Percentiles rank a stretch among this genome's conserved stretches.
These are phyloP conservation scores for Polietes domitor DNA, from an alignment of 2,888 invertebrate species.

Conservation along the genomic window DNA sequence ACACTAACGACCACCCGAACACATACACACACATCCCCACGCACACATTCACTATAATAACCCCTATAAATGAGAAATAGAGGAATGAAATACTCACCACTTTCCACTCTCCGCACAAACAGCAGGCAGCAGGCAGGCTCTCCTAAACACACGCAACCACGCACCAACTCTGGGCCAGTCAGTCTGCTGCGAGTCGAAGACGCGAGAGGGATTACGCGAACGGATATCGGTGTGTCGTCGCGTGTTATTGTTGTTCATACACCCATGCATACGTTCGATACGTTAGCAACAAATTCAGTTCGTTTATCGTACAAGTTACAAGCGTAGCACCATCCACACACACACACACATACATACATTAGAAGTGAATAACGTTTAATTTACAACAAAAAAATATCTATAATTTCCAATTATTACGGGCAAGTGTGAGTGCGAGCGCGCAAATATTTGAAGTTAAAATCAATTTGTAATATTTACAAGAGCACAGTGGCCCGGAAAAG, in stretches of 20 bases:
- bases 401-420: conserved; percentile 4
- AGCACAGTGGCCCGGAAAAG: not conserved
- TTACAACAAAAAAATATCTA: not conserved
- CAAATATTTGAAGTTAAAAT: conserved; percentile 1
- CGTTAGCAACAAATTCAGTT: not conserved
- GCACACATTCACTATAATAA: conserved; percentile 19
- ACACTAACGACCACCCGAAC: too few species aligned
- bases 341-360: not conserved
- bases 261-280: too few species aligned
- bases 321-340: not conserved
- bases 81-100: conserved; percentile 15
- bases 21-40: conserved; percentile 5
- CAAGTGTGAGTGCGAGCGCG: not conserved
- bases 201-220: conserved; percentile 20
- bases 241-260: not conserved
- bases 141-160: not conserved
- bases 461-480: not conserved
- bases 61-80: conserved; percentile 19
- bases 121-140: too few species aligned
- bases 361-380: not conserved
- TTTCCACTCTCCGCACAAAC: not conserved
- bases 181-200: conserved; percentile 4
- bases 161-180: conserved; percentile 13
- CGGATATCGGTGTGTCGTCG: conserved; percentile 8
- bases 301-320: not conserved